A percentile compares a stretch with the other conserved stretches of the same genome.
Conservation (phyloP, 2,888 invertebrate genomes). For the Cactoblastis cactorum region DNA sequence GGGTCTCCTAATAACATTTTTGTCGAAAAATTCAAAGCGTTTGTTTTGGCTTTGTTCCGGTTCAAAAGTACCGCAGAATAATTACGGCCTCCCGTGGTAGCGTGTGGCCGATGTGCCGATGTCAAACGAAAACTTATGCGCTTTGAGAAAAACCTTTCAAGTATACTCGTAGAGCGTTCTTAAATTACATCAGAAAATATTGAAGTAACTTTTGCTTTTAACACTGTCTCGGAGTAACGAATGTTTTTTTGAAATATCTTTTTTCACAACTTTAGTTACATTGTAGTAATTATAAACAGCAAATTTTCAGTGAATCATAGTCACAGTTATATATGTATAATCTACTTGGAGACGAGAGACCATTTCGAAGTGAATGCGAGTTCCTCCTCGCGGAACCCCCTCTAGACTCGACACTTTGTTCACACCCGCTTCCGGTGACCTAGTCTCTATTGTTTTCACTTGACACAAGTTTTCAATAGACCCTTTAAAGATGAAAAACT, state of each 20-base stretch:
- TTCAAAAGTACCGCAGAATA: conserved; percentile 10
- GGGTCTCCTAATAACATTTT: conserved; percentile 14
- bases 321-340: too few relatives aligned
- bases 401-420: neutral
- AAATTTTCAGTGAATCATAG: too few relatives aligned
- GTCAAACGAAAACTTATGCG: neutral
- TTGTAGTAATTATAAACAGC: too few relatives aligned
- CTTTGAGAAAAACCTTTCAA: neutral
- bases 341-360: too few relatives aligned
- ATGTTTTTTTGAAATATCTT: too few relatives aligned
- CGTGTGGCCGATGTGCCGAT: neutral
- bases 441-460: neutral
- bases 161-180: too few relatives aligned
- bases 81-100: neutral
- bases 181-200: too few relatives aligned
- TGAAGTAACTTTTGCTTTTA: too few relatives aligned
- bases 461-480: neutral
- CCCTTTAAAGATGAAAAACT: neutral
- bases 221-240: too few relatives aligned
- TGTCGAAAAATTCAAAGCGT: conserved; percentile 9
- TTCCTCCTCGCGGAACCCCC: neutral
- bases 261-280: too few relatives aligned
- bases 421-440: neutral
- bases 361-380: neutral
- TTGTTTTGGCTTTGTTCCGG: conserved; percentile 9